Percentiles rank a stretch among this genome's conserved stretches.
phyloP scores from a whole-genome alignment of 2,113 vertebrate species.

The Sus scrofa region T2T-Sscrofa CM000829.6:24689501-24690000 shows the following conservation, averaged over 20 bases:
- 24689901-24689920: conserved; percentile 14
- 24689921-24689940: conserved; percentile 70
- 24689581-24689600: background rate
- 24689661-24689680: background rate
- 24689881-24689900: conserved; percentile 37
- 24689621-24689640: background rate
- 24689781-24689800: background rate
- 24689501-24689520: background rate
- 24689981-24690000: conserved; percentile 69
- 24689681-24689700: background rate
- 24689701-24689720: background rate
- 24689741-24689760: background rate
- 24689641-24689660: background rate
- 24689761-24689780: background rate
- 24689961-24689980: conserved; percentile 64
- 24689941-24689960: conserved; percentile 66
- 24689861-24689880: background rate
- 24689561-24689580: background rate
- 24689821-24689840: background rate
- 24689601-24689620: background rate
- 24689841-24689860: background rate
- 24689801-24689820: background rate
- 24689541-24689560: background rate
- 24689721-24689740: background rate
- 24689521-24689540: background rate